Base-by-base conservation (phyloP, 2,888 invertebrate genomes). In the Drosophila suboccidentalis region DNA sequence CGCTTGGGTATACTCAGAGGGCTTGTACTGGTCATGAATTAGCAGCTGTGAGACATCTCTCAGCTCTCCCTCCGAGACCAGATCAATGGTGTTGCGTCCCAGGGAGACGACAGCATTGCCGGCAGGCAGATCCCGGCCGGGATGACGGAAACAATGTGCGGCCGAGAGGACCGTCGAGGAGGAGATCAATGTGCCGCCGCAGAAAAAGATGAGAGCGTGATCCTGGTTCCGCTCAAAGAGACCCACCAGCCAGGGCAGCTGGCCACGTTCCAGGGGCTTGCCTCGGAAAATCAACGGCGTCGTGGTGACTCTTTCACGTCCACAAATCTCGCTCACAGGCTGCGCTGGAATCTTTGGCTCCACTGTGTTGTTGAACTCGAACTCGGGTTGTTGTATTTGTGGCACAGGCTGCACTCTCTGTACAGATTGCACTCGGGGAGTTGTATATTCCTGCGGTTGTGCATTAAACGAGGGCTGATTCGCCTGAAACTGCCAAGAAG, bases 221-320 rank as follows among this genome's bases (percentile, higher is more conserved):
- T 74, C 63, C 22, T 91, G 41, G 4, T 93, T 92, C 1, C 79
- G 51, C 58, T 94, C 91, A 75, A 94, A 95, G 22, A 96, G 93
- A 0, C 95, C 95, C 0, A 93, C 94, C 47, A 95, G 82, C 96
- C 96, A 96, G 0, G 96, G 96, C 94, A 95, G 94, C 51, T 95
- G 94, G 0, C 94, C 94, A 1, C 93, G 92, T 10, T 72, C 60
- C 29, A 91, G 26, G 0, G 64, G 61, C 11, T 55, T 75, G 3
- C 91, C 91, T 0, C 79, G 75, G 34, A 78, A 78, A 17, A 91
- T 77, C 1, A 90, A 73, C 0, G 91, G 88, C 2, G 84, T 82
- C 3, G 70, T 71, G 4, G 59, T 44, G 5, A 63, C 53, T 13
- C 77, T 47, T 26, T 83, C 89, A 0, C 77, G 55, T 0, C 92